These are phyloP conservation scores for Lithosia quadra DNA, from an alignment of 2,888 invertebrate genomes.

Conservation along the genomic window DNA sequence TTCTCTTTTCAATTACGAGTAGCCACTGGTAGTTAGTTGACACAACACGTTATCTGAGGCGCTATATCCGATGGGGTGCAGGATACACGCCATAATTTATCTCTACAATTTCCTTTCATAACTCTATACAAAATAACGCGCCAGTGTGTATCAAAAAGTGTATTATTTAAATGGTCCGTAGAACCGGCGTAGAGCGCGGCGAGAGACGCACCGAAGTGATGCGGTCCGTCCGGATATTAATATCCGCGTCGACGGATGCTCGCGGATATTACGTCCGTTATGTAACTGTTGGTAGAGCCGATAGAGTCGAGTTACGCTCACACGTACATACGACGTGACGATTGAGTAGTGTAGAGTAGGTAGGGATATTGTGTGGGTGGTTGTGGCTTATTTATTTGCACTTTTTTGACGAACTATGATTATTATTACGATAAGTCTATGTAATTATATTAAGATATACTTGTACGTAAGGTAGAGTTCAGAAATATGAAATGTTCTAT, in stretches of 20 bases:
- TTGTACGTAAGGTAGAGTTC: too few relatives aligned
- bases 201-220: conserved; percentile 47
- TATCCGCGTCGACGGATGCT: conserved; percentile 53
- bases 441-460: too few relatives aligned
- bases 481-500: too few relatives aligned
- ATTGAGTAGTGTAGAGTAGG: not conserved
- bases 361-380: not conserved
- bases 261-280: conserved; percentile 60
- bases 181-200: conserved; percentile 13
- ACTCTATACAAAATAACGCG: conserved; percentile 4
- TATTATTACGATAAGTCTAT: too few relatives aligned
- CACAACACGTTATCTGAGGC: not conserved
- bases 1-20: not conserved
- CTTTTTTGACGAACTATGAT: too few relatives aligned
- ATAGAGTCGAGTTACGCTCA: not conserved
- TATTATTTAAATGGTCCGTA: conserved; percentile 45
- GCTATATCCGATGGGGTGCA: conserved; percentile 11
- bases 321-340: conserved; percentile 2
- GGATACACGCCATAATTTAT: conserved; percentile 24
- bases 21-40: not conserved
- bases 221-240: conserved; percentile 64
- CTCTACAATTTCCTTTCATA: conserved; percentile 25
- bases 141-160: conserved; percentile 29
- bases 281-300: conserved; percentile 21
- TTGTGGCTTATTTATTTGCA: not conserved